Conservation (phyloP, 2,797 vertebrate genomes). For the Chaenodraco wilsoni region DNA sequence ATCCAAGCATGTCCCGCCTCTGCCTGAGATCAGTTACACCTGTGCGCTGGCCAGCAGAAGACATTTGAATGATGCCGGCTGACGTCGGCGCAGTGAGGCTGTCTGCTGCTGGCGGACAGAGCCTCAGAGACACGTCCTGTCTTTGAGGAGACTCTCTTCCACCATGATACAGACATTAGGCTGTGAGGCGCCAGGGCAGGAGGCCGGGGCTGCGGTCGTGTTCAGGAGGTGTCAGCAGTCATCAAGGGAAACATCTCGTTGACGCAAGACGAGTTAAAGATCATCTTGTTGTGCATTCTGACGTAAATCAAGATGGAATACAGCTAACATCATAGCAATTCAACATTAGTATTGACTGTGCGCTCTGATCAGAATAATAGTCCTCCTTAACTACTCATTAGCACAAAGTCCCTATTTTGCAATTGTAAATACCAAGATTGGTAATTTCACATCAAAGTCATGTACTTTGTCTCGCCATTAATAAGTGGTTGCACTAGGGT, state of each 20-base stretch:
- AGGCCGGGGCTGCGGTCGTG: constrained; percentile 13
- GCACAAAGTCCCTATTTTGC: constrained; percentile 38
- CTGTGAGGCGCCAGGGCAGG: constrained; percentile 11
- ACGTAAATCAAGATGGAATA: not conserved
- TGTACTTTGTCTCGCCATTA: constrained; percentile 40
- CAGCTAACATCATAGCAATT: not conserved
- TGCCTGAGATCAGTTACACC: constrained; percentile 71
- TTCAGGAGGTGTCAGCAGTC: constrained; percentile 6
- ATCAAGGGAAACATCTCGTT: constrained; percentile 11
- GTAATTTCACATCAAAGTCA: constrained; percentile 24
- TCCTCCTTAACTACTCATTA: constrained; percentile 62
- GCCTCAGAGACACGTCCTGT: constrained; percentile 42
- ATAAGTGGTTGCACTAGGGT: constrained; percentile 30
- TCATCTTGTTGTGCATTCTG: not conserved
- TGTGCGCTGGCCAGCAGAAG: constrained; percentile 48
- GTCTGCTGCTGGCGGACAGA: constrained; percentile 56
- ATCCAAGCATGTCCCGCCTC: constrained; percentile 42
- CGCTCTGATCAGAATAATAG: constrained; percentile 55
- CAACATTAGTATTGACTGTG: constrained; percentile 28
- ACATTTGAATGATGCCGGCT: constrained; percentile 72
- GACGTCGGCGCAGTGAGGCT: constrained; percentile 56
- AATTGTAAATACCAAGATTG: constrained; percentile 46
- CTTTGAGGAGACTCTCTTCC: constrained; percentile 57
- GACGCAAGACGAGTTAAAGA: constrained; percentile 9
- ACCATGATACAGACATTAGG: constrained; percentile 48